These are phyloP conservation scores for Sturmia bella DNA, from an alignment of 2,888 invertebrate genomes.

Conservation along the genomic window DNA sequence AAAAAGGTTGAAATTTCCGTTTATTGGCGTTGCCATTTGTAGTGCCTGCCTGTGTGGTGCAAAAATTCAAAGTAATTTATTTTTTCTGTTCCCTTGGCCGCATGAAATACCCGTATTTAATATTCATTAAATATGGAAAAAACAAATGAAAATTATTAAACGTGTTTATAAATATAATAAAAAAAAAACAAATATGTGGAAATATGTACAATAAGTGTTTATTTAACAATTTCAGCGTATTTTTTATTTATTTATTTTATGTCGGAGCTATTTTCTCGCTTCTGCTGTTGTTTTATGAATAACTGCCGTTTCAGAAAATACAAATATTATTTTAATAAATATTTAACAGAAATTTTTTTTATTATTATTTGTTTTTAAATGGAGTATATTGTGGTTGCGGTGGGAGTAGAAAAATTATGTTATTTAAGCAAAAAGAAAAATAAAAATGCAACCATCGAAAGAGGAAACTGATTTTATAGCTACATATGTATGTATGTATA, in stretches of 20 bases:
- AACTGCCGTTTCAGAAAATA: conserved; percentile 32
- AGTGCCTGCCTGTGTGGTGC: conserved; percentile 21
- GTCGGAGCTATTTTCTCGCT: conserved; percentile 15
- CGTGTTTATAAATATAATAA: not conserved
- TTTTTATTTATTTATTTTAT: conserved; percentile 62
- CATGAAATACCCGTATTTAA: conserved; percentile 6
- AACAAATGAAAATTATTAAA: conserved; percentile 44
- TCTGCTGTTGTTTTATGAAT: conserved; percentile 29
- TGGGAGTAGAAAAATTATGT: conserved; percentile 35
- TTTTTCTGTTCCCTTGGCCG: not conserved
- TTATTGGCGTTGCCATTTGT: conserved; percentile 1
- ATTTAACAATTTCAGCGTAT: conserved; percentile 73
- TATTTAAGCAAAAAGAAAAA: conserved; percentile 56
- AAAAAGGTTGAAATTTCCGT: conserved; percentile 57
- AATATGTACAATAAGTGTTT: conserved; percentile 73
- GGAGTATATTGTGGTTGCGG: conserved; percentile 32
- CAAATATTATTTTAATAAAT: conserved; percentile 32
- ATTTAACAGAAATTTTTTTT: conserved; percentile 39
- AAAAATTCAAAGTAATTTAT: conserved; percentile 32
- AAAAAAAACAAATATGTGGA: conserved; percentile 59
- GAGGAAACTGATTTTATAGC: too few relatives aligned
- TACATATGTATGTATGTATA: too few relatives aligned
- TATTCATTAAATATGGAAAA: conserved; percentile 46
- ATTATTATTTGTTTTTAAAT: conserved; percentile 22
- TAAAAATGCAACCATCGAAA: too few relatives aligned